Conservation (phyloP, 2,113 vertebrate species). For the Scopus umbretta region DNA sequence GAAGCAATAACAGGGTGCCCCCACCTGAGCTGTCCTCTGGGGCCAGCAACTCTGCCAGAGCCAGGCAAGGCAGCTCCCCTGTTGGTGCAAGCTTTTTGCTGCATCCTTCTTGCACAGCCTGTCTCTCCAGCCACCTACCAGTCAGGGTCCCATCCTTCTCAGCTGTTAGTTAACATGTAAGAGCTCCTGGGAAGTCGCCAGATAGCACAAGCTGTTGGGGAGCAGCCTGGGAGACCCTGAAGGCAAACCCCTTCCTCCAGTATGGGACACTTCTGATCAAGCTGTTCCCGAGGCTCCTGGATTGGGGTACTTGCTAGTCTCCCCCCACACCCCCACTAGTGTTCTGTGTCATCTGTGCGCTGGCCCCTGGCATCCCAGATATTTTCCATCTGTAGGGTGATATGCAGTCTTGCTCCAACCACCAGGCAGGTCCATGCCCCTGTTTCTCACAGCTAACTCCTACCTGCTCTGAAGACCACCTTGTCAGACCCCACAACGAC, state of each 20-base stretch:
- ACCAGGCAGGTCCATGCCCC: background rate
- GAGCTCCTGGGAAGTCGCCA: background rate
- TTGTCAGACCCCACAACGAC: background rate
- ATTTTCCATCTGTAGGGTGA: background rate
- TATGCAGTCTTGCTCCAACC: background rate
- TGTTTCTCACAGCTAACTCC: background rate
- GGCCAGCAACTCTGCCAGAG: background rate
- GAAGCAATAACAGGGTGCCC: background rate
- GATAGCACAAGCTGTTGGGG: background rate
- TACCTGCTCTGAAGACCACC: background rate
- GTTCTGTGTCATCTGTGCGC: too few relatives aligned
- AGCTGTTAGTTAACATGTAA: background rate
- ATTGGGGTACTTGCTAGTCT: background rate
- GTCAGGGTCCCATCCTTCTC: background rate
- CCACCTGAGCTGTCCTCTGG: accelerated
- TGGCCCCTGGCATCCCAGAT: too few relatives aligned
- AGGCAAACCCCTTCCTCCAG: background rate
- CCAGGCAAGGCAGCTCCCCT: background rate
- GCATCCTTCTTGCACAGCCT: background rate
- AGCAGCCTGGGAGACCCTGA: background rate
- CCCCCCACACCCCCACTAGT: too few relatives aligned
- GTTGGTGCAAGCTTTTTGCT: too few relatives aligned
- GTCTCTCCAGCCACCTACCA: too few relatives aligned
- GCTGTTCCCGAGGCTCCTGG: background rate
- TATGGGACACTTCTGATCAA: background rate